Evolutionary conservation across 2,797 vertebrate species (phyloP).

Genomic region (Sciurus carolinensis): DNA sequence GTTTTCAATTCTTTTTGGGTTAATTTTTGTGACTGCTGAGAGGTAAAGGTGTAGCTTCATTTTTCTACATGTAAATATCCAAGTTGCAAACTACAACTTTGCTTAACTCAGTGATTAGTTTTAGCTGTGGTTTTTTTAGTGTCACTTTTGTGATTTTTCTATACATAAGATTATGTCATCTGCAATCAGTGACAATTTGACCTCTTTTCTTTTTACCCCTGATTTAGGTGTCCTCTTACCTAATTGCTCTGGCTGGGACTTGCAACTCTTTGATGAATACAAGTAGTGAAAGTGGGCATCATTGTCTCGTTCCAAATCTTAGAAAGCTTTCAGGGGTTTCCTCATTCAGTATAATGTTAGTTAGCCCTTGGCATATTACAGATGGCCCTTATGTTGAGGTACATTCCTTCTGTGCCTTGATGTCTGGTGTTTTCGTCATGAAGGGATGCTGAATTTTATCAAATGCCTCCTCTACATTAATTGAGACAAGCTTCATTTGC

Average conservation of each 20-base stretch:
- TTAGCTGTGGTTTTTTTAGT: neutral
- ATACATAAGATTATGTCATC: neutral
- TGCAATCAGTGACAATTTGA: neutral
- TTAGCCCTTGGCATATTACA: neutral
- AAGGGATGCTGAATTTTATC: neutral
- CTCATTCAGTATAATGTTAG: neutral
- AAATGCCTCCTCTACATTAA: neutral
- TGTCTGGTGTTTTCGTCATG: neutral
- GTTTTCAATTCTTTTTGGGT: too few species aligned
- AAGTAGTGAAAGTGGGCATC: neutral
- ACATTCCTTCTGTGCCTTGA: neutral
- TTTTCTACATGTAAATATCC: neutral
- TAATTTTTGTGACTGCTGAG: too few species aligned
- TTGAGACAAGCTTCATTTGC: neutral
- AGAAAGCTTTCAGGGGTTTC: neutral
- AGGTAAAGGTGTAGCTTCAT: too few species aligned
- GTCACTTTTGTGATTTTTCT: neutral
- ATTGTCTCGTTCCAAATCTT: neutral
- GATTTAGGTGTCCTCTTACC: neutral
- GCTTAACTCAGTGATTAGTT: neutral
- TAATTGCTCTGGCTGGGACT: neutral
- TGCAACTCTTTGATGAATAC: neutral
- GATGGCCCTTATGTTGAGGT: neutral
- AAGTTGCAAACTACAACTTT: neutral
- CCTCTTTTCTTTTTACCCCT: neutral